These are phyloP conservation scores for Cinclus cinclus DNA, from an alignment of 2,113 vertebrate species.

Conservation along the genomic window DNA sequence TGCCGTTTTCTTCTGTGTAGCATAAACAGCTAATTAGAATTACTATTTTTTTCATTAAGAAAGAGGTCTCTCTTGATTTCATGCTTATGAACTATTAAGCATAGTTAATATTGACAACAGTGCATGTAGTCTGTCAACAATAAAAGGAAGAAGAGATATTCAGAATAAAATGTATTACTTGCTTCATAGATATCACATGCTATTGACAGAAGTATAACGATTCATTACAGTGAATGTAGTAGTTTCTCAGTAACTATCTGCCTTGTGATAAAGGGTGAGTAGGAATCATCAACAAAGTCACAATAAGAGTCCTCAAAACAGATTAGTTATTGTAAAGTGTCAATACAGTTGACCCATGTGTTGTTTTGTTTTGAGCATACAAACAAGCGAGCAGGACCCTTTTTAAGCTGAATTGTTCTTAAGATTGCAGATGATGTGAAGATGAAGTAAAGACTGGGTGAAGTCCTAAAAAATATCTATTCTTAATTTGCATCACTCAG, in stretches of 20 bases:
- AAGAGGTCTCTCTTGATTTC: background rate
- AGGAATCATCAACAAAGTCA: background rate
- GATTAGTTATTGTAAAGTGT: background rate
- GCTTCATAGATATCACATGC: background rate
- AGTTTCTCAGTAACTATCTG: background rate
- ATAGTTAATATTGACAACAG: background rate
- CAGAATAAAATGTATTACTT: background rate
- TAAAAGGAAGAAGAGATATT: background rate
- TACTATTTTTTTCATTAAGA: background rate
- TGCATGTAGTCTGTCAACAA: background rate
- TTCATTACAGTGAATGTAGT: background rate
- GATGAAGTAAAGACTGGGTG: background rate
- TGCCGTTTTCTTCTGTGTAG: background rate
- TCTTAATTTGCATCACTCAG: background rate
- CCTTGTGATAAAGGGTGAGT: background rate
- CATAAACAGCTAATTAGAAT: background rate
- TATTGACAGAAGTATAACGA: background rate
- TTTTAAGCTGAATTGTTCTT: background rate
- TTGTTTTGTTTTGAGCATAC: background rate
- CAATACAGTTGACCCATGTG: background rate
- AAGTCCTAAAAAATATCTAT: background rate
- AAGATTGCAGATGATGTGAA: background rate
- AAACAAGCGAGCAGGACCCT: background rate
- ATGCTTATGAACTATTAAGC: background rate
- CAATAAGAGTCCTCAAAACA: background rate